Base-by-base conservation (phyloP, 1,140 invertebrate species). In the Medauroidea extradentata region DNA sequence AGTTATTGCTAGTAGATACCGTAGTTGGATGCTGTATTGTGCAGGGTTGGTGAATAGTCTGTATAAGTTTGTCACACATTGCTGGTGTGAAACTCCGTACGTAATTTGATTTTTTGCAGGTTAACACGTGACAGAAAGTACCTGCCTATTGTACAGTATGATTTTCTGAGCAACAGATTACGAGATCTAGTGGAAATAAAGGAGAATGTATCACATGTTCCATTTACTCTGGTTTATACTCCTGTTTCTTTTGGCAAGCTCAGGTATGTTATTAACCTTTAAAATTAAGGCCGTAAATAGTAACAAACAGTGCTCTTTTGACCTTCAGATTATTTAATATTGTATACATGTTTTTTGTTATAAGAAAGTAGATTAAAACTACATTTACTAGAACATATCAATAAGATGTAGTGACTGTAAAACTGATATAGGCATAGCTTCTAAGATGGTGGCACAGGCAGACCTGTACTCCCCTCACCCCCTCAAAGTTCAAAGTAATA, bases 111-210 rank as follows among this genome's bases (percentile, higher is more conserved):
- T 61, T 53, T 79, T 76, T 75, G 65, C 67, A 86, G 85, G 63
- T 69, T 88, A 16, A 80, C 84, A 62, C 74, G 78, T 29, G 80
- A 83, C 42, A 78, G 78, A 21, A 83, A 86, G 71, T 94, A 93
- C 70, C 77, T 94, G 61, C 94, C 94, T 21, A 85, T 96, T 61
- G 69, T 94, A 0, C 85, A 86, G 62, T 85, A 91, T 61, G 90
- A 96, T 76, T 85, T 89, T 63, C 75, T 96, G 1, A 89, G 88
- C 71, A 88, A 85, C 39, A 80, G 91, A 48, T 72, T 90, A 19
- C 82, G 82, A 66, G 85, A 96, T 75, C 79, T 95, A 25, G 77
- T 85, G 62, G 75, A 83, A 61, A 75, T 34, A 34, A 34, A 34
- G 29, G 29, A 34, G 29, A 34, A 34, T 34, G 29, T 78, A 56